Base-by-base conservation (phyloP, 2,888 invertebrate species). In the Cyclophora albipunctata region DNA sequence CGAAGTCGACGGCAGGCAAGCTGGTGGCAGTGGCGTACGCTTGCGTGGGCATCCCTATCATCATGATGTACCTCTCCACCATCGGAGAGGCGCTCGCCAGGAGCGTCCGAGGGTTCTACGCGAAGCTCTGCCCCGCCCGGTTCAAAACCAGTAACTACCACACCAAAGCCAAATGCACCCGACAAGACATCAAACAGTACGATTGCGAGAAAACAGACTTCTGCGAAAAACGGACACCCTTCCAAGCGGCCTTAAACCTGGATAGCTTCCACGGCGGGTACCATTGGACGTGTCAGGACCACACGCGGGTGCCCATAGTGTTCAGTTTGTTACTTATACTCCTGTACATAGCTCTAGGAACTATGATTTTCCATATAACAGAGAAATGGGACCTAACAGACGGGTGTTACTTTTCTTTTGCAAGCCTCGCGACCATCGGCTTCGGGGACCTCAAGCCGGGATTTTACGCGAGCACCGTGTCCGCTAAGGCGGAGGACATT, bases 321-420 rank as follows among this genome's bases (percentile, higher is more conserved):
- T 90, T 98, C 47, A 97, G 97, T 73, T 86, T 98, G 54, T 86
- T 96, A 61, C 93, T 98, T 44, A 93, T 98, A 67, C 90, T 96
- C 46, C 91, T 93, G 60, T 98, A 98, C 81, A 92, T 98, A 67
- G 93, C 94, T 52, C 93, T 96, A 40, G 98, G 98, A 7, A 95
- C 98, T 1, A 89, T 96, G 53, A 90, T 98, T 59, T 99, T 99
- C 81, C 94, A 95, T 55, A 91, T 94, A 49, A 94, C 98, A 73
- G 98, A 98, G 78, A 92, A 93, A 62, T 99, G 98, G 99, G 93
- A 93, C 54, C 91, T 96, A 42, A 89, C 98, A 48, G 98, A 98
- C 71, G 97, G 97, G 40, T 90, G 93, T 55, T 94, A 93, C 75
- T 95, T 95, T 73, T 94, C 94, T 65, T 94, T 95, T 78, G 93